Evolutionary conservation across 2,113 vertebrate species (phyloP).

Genomic region (Gadus macrocephalus): DNA sequence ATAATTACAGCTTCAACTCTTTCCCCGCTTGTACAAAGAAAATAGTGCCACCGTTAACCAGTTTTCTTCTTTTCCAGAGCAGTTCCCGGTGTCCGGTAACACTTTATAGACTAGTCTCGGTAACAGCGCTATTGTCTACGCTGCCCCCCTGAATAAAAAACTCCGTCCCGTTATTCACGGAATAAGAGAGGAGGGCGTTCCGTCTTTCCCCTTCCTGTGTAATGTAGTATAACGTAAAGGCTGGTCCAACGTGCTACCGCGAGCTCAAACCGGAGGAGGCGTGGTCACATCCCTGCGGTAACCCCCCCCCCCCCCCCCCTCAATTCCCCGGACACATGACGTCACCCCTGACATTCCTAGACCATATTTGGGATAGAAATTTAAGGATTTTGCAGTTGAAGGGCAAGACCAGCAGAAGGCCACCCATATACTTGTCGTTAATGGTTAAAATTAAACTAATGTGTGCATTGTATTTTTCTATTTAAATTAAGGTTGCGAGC

Average conservation of each 20-base stretch:
- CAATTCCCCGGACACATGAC: constrained; percentile 58
- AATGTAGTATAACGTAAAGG: too few species aligned
- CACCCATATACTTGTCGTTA: neutral
- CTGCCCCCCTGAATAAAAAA: too few species aligned
- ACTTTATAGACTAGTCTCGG: neutral
- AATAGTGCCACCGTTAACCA: constrained; percentile 3
- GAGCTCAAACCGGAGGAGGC: constrained; percentile 54
- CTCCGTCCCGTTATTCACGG: too few species aligned
- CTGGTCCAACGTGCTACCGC: too few species aligned
- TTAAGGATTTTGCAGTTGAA: constrained; percentile 22
- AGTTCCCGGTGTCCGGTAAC: neutral
- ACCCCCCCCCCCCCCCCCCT: constrained; percentile 8
- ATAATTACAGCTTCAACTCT: constrained; percentile 43
- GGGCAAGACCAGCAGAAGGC: too few species aligned
- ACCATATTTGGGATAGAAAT: constrained; percentile 72
- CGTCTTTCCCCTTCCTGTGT: too few species aligned
- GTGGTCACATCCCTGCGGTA: constrained; percentile 57
- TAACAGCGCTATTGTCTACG: too few species aligned
- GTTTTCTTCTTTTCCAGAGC: constrained; percentile 1
- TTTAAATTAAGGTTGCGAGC: too few species aligned
- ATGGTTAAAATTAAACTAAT: too few species aligned
- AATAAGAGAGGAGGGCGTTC: too few species aligned
- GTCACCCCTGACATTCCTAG: constrained; percentile 71
- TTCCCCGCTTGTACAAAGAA: constrained; percentile 24
- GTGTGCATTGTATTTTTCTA: too few species aligned